A percentile compares a stretch with the other conserved stretches of the same genome.
phyloP scores from a whole-genome alignment of 2,113 vertebrate genomes.

The Stegastes partitus region DNA sequence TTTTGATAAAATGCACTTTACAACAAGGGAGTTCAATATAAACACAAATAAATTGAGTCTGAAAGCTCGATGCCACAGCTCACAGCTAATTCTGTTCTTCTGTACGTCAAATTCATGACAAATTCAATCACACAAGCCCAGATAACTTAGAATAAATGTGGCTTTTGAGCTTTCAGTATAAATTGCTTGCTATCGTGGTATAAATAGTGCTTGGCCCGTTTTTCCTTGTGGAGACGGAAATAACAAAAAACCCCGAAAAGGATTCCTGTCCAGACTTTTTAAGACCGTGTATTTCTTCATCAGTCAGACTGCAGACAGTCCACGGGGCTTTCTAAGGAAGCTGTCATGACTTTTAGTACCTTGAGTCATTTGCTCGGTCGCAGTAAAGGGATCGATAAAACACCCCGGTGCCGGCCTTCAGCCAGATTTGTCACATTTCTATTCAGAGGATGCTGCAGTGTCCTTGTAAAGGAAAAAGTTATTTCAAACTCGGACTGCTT shows the following conservation, averaged over 20 bases:
- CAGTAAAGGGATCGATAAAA: constrained; percentile 32
- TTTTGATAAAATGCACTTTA: too few species aligned
- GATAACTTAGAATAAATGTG: too few species aligned
- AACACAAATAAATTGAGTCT: too few species aligned
- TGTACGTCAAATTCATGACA: too few species aligned
- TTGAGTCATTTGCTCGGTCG: constrained; percentile 18
- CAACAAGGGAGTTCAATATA: too few species aligned
- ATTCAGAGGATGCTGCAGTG: constrained; percentile 15
- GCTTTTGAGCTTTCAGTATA: too few species aligned
- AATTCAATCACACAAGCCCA: too few species aligned
- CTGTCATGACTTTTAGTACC: constrained; percentile 24
- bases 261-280: constrained; percentile 10
- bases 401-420: neutral
- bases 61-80: too few species aligned
- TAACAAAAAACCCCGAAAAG: neutral
- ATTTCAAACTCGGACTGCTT: neutral
- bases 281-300: constrained; percentile 37
- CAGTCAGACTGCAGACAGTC: constrained; percentile 25
- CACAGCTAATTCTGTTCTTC: too few species aligned
- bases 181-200: too few species aligned
- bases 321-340: neutral
- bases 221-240: neutral
- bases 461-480: constrained; percentile 14
- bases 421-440: constrained; percentile 27
- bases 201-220: too few species aligned